A percentile compares a stretch with the other conserved stretches of the same genome.
phyloP scores from a whole-genome alignment of 1,140 invertebrate genomes.

The Eriosoma lanigerum region DNA sequence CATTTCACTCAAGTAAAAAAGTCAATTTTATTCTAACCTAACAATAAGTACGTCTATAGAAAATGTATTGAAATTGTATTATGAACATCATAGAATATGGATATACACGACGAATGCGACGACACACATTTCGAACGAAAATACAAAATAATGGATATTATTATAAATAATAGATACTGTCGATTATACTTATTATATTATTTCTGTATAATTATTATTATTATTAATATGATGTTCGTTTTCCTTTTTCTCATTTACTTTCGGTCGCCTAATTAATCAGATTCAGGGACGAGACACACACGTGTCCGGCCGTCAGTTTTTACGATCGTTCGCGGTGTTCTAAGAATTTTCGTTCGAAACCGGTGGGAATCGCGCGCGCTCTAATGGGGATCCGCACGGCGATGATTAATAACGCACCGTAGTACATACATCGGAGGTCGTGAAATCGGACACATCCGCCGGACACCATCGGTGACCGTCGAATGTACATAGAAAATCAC shows the following conservation, averaged over 20 bases:
- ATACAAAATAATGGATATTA: no score
- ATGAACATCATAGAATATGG: no score
- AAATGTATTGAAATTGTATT: no score
- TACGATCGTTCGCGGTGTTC: conserved; percentile 36
- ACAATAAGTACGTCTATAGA: no score
- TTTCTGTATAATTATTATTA: no score
- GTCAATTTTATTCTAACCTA: no score
- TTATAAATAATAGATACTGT: no score
- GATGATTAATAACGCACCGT: conserved; percentile 20
- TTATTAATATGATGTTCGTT: neutral
- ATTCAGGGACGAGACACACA: conserved; percentile 28
- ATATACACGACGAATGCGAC: neutral
- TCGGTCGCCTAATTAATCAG: conserved; percentile 8
- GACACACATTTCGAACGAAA: no score
- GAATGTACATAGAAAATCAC: no score
- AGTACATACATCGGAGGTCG: neutral
- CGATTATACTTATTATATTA: no score
- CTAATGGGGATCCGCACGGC: neutral
- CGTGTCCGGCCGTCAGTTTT: conserved; percentile 33
- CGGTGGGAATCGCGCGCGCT: neutral
- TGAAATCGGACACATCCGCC: conserved; percentile 51
- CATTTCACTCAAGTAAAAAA: no score
- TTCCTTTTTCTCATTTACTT: neutral
- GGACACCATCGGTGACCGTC: conserved; percentile 31
- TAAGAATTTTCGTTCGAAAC: conserved; percentile 13